Evolutionary conservation across 2,888 invertebrate species (phyloP).

Genomic region (Aphodius granarius): DNA sequence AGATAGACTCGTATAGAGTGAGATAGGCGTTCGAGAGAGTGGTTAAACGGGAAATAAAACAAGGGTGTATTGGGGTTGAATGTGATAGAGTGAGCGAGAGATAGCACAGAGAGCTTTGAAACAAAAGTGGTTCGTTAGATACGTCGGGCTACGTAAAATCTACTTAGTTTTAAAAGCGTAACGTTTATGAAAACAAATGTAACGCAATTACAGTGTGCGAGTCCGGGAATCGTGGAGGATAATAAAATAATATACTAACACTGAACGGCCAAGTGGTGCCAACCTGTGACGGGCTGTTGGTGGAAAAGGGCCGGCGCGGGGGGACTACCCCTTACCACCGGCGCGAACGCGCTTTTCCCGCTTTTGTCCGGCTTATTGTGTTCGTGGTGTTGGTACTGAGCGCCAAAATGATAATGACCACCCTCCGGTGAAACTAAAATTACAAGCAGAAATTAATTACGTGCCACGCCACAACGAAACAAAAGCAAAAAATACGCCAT

Average conservation of each 20-base stretch:
- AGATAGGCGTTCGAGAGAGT: background rate
- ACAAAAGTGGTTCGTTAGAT: constrained; percentile 41
- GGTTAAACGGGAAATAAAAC: constrained; percentile 27
- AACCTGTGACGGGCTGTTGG: constrained; percentile 57
- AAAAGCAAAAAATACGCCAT: background rate
- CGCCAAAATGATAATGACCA: constrained; percentile 49
- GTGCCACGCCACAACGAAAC: background rate
- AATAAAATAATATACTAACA: constrained; percentile 62
- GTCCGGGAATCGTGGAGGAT: constrained; percentile 38
- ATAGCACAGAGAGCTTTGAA: constrained; percentile 2
- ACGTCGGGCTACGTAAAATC: constrained; percentile 45
- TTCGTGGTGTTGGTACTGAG: constrained; percentile 36
- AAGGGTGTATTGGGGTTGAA: background rate
- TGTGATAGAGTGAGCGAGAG: background rate
- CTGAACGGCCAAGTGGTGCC: constrained; percentile 67
- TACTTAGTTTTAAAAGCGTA: constrained; percentile 48
- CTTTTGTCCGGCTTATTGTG: constrained; percentile 49
- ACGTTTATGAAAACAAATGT: constrained; percentile 49
- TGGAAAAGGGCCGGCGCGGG: constrained; percentile 57
- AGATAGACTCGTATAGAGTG: background rate
- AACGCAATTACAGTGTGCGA: constrained; percentile 43
- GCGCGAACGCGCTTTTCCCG: constrained; percentile 60
- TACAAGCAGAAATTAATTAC: constrained; percentile 20
- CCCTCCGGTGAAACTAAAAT: constrained; percentile 43
- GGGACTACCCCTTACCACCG: constrained; percentile 58